phyloP scores from a whole-genome alignment of 2,113 vertebrate species.

The Nothobranchius furzeri region DNA sequence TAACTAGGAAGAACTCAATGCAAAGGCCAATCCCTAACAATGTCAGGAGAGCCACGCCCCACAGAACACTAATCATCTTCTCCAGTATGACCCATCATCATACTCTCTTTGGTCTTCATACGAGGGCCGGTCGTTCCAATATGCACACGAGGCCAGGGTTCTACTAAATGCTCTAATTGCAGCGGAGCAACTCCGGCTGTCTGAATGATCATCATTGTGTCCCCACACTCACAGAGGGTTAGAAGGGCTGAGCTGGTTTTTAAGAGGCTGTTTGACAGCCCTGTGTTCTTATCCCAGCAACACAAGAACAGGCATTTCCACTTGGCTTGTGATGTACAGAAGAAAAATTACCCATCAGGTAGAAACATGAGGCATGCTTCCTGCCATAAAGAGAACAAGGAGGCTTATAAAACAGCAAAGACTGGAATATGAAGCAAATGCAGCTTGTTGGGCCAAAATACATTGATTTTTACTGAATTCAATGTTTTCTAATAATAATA shows the following conservation, averaged over 20 bases:
- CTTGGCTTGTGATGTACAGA: conserved; percentile 39
- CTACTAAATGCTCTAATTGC: conserved; percentile 73
- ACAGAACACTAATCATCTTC: conserved; percentile 33
- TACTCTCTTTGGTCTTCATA: conserved; percentile 50
- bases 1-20: conserved; percentile 18
- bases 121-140: conserved; percentile 61
- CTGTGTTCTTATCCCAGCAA: conserved; percentile 69
- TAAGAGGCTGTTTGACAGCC: conserved; percentile 73
- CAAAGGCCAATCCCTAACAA: neutral
- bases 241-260: conserved; percentile 69
- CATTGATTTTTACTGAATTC: neutral
- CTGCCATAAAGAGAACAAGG: conserved; percentile 4
- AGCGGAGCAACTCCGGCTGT: conserved; percentile 57
- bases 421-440: neutral
- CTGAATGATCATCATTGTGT: conserved; percentile 81
- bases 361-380: conserved; percentile 25
- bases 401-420: neutral
- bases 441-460: neutral
- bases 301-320: conserved; percentile 69
- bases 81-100: conserved; percentile 40
- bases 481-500: neutral
- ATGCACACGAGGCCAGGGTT: conserved; percentile 70
- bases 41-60: conserved; percentile 11
- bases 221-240: conserved; percentile 71
- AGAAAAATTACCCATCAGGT: conserved; percentile 4